Evolutionary conservation across 2,113 vertebrate species (phyloP).

Genomic region (Nycticorax nycticorax): DNA sequence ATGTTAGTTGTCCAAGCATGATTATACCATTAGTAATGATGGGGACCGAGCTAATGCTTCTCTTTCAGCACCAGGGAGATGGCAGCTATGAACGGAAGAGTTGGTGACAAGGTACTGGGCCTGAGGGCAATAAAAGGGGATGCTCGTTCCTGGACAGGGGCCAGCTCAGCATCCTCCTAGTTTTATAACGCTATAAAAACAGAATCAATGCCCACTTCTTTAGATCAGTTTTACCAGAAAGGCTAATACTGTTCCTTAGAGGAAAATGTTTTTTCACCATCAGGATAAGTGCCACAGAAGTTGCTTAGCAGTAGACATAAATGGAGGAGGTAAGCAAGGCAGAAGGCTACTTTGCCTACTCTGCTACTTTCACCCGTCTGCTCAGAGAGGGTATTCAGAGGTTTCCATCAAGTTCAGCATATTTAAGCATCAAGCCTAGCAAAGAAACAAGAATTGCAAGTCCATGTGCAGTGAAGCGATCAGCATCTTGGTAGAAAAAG

Average conservation of each 20-base stretch:
- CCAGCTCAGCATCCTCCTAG: not conserved
- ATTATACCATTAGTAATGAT: not conserved
- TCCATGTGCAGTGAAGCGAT: not conserved
- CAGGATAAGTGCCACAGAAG: not conserved
- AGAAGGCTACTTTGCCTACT: too few relatives aligned
- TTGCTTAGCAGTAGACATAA: not conserved
- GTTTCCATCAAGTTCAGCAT: not conserved
- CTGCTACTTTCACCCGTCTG: not conserved
- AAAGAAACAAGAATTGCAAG: not conserved
- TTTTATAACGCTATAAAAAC: not conserved
- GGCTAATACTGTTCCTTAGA: not conserved
- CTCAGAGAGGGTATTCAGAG: not conserved
- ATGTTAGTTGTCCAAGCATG: not conserved
- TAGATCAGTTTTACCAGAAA: not conserved
- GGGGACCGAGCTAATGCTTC: not conserved
- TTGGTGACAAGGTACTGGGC: not conserved
- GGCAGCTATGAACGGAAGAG: not conserved
- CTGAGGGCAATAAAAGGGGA: not conserved
- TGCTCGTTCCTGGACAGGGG: not conserved
- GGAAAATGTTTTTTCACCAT: not conserved
- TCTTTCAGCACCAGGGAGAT: not conserved
- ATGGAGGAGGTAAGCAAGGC: not conserved
- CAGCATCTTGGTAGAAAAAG: not conserved
- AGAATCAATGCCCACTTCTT: not conserved
- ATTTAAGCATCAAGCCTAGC: not conserved